These are phyloP conservation scores for Patiria pectinifera DNA, from an alignment of 53 echinoderm and acorn worm species.

Conservation along the genomic window DNA sequence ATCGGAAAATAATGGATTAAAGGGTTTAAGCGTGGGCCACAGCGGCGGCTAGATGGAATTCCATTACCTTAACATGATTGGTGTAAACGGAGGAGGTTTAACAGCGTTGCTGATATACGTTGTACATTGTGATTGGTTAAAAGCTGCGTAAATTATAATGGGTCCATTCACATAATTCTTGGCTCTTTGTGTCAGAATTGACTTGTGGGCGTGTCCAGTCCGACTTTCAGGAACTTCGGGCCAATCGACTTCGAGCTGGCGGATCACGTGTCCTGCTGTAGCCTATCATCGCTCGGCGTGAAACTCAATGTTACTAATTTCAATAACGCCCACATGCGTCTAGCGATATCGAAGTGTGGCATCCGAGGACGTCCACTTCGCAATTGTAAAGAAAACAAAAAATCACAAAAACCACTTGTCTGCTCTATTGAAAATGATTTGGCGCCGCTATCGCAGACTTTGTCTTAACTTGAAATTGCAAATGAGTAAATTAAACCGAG, in stretches of 20 bases:
- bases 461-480: neutral
- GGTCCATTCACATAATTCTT: neutral
- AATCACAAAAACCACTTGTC: neutral
- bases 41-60: constrained; percentile 18
- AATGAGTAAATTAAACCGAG: constrained; percentile 9
- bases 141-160: neutral
- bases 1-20: constrained; percentile 58
- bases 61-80: constrained; percentile 61
- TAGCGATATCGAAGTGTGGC: neutral
- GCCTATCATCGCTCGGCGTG: neutral
- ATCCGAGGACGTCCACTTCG: neutral
- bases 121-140: constrained; percentile 42
- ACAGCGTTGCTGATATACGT: neutral
- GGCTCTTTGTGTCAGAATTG: neutral
- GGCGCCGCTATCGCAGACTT: neutral
- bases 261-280: neutral
- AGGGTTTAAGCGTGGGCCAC: constrained; percentile 13
- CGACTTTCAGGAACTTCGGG: neutral
- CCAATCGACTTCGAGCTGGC: neutral
- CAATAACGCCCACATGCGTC: neutral
- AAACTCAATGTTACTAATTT: neutral
- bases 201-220: neutral
- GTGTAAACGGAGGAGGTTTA: constrained; percentile 35
- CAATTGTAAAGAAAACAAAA: neutral
- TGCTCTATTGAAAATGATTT: neutral